Base-by-base conservation (phyloP, 2,888 invertebrate genomes). In the Folsomia candida region DNA sequence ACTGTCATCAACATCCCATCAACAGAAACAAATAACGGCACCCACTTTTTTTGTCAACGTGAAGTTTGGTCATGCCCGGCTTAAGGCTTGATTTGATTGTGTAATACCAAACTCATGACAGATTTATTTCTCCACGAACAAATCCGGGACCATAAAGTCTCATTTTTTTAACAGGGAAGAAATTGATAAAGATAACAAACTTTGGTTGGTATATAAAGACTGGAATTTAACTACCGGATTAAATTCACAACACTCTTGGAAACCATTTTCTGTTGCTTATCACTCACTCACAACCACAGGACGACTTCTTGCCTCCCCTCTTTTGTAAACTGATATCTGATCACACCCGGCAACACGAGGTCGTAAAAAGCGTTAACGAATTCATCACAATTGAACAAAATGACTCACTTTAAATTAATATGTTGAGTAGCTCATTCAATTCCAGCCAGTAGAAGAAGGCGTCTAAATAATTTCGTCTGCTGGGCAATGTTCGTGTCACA, bases 371-470 rank as follows among this genome's bases (percentile, higher is more conserved):
- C 54, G 22, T 54, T 54, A 54, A 54, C 4, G 54, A 54, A 54
- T 54, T 54, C 54, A 22, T 54, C 54, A 54, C 54, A 54, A 54
- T 54, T 54, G 54, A 54, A 54, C 22, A 22, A 22, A 54, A 54
- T 54, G 54, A 54, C 22, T 20, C 20, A 54, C 54, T 54, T n/a
- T 54, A 54, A 54, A 54, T 54, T 54, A 20, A 20, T 22, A 22
- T 54, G 54, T 54, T 22, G 6, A 14, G 6, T 54, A 54, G 22
- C 20, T 20, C 6, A 54, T 4, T 54, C 54, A 6, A 37, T 37
- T 4, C 37, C n/a, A n/a, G n/a, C 37, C 37, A 37, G 37, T 14
- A 37, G n/a, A n/a, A n/a, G n/a, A n/a, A n/a, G n/a, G n/a, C n/a
- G n/a, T n/a, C 37, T 37, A 54, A 54, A 54, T 20, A 14, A 54